Conservation (phyloP, 2,113 vertebrate genomes). For the Parotia lawesii region DNA sequence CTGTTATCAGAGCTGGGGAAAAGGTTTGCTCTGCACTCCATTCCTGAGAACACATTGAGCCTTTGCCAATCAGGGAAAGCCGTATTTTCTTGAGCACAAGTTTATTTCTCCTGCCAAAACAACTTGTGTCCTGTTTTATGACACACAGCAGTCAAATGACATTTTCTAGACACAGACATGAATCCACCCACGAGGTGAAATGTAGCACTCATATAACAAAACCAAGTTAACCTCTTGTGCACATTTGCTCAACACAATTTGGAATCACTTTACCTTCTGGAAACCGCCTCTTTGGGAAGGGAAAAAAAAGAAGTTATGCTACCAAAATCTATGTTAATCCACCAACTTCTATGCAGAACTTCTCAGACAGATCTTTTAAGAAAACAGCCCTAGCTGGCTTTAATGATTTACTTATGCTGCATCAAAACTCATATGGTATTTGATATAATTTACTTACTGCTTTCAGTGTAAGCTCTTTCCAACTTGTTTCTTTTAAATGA, state of each 20-base stretch:
- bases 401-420: not conserved
- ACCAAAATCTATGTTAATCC: not conserved
- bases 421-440: not conserved
- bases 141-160: not conserved
- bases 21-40: not conserved
- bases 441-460: slow-evolving; percentile 17
- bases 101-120: not conserved
- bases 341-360: not conserved
- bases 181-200: not conserved
- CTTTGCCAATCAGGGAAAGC: not conserved
- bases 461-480: slow-evolving; percentile 27
- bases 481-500: slow-evolving; percentile 39
- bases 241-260: not conserved
- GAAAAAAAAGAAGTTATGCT: not conserved
- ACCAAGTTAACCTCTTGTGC: not conserved
- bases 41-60: not conserved
- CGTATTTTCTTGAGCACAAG: not conserved
- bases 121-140: not conserved
- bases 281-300: not conserved
- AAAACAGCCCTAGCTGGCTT: not conserved
- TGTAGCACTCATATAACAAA: not conserved
- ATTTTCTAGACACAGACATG: not conserved
- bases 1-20: not conserved
- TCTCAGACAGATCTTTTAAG: not conserved
- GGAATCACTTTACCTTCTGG: not conserved